Percentiles rank a stretch among this genome's conserved stretches.
Conservation (phyloP, 2,113 vertebrate species). For the Heterotilapia buettikoferi region DNA sequence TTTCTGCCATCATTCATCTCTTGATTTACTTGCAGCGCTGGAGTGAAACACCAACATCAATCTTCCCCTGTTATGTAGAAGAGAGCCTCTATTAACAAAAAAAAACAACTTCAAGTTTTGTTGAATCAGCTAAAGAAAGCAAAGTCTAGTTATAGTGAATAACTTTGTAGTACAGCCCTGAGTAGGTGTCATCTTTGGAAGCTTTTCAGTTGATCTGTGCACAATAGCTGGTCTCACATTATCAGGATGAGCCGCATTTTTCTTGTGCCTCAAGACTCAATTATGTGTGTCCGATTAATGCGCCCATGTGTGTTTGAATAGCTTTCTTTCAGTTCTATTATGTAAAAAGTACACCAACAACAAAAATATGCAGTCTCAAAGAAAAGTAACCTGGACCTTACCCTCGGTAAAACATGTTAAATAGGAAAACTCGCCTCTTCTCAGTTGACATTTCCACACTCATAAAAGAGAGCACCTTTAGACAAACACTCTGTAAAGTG, state of each 20-base stretch:
- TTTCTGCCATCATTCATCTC: neutral
- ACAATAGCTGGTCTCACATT: neutral
- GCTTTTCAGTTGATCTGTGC: neutral
- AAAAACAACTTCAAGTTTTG: neutral
- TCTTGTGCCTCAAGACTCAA: neutral
- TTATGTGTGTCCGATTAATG: neutral
- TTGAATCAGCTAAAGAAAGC: neutral
- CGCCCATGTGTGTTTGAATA: neutral
- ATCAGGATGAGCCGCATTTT: neutral
- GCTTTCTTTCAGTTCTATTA: neutral
- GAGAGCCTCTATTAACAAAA: neutral
- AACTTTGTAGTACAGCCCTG: neutral
- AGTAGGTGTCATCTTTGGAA: neutral
- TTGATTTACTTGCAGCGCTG: neutral
- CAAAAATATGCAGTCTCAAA: neutral
- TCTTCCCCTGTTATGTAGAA: neutral
- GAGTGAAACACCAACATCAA: neutral
- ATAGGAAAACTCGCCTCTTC: neutral
- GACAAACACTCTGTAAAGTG: neutral
- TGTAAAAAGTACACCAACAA: neutral
- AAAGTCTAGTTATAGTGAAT: neutral
- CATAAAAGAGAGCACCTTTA: neutral
- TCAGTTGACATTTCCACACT: neutral
- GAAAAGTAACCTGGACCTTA: neutral
- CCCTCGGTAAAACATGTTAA: neutral